phyloP scores from a whole-genome alignment of 2,797 vertebrate species.

The Sebastiscus tertius region DNA sequence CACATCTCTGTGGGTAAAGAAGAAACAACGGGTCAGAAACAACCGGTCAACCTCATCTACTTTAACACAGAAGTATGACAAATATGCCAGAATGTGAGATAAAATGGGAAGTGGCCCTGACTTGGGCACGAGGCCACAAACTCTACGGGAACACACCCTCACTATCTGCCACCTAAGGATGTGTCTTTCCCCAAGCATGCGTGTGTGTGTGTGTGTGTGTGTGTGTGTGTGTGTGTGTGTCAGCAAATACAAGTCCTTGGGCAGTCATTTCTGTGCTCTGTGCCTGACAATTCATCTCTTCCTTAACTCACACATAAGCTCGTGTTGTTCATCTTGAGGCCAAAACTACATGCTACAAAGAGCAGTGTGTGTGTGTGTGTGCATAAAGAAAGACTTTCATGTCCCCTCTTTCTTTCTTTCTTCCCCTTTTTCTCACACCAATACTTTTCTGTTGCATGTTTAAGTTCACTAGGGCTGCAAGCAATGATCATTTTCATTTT shows the following conservation, averaged over 20 bases:
- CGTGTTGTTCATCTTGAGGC: not conserved
- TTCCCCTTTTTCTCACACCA: not conserved
- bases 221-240: not conserved
- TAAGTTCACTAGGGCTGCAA: not conserved
- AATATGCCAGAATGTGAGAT: constrained; percentile 6
- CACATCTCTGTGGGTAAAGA: constrained; percentile 90
- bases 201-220: not conserved
- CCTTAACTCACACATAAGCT: not conserved
- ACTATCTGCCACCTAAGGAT: constrained; percentile 4
- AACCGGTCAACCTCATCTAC: constrained; percentile 1
- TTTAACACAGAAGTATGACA: constrained; percentile 13
- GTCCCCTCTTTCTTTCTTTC: not conserved
- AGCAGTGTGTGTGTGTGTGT: not conserved
- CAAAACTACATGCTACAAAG: not conserved
- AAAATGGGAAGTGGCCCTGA: not conserved
- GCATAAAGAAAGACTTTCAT: not conserved
- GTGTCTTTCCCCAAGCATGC: not conserved
- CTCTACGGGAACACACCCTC: constrained; percentile 5
- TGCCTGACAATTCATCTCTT: not conserved
- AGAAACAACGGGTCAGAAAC: constrained; percentile 34
- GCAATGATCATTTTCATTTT: too few relatives aligned
- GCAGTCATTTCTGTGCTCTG: constrained; percentile 3
- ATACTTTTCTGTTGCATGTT: not conserved
- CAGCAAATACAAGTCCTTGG: not conserved
- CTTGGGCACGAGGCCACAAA: constrained; percentile 18